phyloP scores from a whole-genome alignment of 2,797 vertebrate genomes.

The Capromys pilorides region DNA sequence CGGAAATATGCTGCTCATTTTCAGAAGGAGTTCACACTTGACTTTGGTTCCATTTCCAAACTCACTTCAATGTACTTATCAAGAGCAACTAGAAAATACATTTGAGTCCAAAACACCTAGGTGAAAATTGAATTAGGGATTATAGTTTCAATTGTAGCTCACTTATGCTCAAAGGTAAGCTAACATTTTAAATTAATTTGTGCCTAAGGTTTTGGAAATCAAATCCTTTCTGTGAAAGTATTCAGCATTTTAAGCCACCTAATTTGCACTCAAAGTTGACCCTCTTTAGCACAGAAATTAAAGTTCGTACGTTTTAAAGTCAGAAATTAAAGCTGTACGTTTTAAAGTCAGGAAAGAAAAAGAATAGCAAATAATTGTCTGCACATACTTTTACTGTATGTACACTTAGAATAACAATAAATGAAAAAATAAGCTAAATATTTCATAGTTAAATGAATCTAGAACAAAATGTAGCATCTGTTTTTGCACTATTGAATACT shows the following conservation, averaged over 20 bases:
- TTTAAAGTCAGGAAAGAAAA: neutral
- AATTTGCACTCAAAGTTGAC: slow-evolving; percentile 63
- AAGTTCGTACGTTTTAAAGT: slow-evolving; percentile 17
- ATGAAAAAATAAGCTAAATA: neutral
- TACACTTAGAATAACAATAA: neutral
- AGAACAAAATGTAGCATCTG: neutral
- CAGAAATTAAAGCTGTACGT: neutral
- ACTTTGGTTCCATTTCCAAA: slow-evolving; percentile 69
- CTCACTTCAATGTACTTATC: slow-evolving; percentile 59
- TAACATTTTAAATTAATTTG: slow-evolving; percentile 75
- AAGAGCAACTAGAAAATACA: slow-evolving; percentile 64
- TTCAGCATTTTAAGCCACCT: slow-evolving; percentile 58
- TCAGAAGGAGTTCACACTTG: slow-evolving; percentile 66
- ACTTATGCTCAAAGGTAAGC: slow-evolving; percentile 70
- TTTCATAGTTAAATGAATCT: neutral
- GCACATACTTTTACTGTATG: neutral
- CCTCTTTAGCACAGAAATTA: slow-evolving; percentile 2
- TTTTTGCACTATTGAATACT: neutral
- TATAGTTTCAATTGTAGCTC: slow-evolving; percentile 69
- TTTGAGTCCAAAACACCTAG: slow-evolving; percentile 62
- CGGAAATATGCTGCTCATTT: slow-evolving; percentile 66
- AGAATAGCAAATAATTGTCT: neutral
- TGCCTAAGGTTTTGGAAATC: slow-evolving; percentile 53
- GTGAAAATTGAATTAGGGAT: slow-evolving; percentile 75
- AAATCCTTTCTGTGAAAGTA: slow-evolving; percentile 62